Conservation (phyloP, 2,888 invertebrate species). For the Ditula angustiorana region DNA sequence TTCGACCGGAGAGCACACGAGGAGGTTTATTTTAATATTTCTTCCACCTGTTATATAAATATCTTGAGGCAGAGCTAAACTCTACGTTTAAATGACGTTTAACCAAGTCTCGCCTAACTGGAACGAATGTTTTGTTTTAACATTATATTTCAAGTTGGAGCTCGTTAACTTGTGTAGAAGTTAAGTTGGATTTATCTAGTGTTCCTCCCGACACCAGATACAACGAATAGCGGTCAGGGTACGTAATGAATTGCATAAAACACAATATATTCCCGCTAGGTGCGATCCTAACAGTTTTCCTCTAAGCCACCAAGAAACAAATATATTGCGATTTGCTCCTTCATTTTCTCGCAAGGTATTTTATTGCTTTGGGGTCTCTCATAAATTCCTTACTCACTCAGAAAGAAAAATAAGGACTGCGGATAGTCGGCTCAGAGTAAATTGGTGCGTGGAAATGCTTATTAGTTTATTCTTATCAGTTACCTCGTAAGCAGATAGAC, state of each 20-base stretch:
- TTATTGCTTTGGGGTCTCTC: slow-evolving; percentile 83
- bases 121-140: neutral
- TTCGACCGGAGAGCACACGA: neutral
- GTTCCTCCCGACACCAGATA: neutral
- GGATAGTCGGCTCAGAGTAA: slow-evolving; percentile 65
- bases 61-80: neutral
- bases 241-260: slow-evolving; percentile 59
- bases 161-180: neutral
- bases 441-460: slow-evolving; percentile 76
- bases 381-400: slow-evolving; percentile 83
- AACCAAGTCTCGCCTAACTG: no score
- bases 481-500: no score
- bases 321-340: slow-evolving; percentile 84
- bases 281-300: slow-evolving; percentile 74
- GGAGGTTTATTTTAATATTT: neutral
- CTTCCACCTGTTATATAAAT: neutral
- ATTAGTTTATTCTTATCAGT: slow-evolving; percentile 75
- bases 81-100: no score
- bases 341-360: slow-evolving; percentile 85
- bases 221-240: slow-evolving; percentile 27
- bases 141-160: neutral
- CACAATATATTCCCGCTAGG: slow-evolving; percentile 56
- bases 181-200: slow-evolving; percentile 12
- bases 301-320: slow-evolving; percentile 79
- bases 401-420: slow-evolving; percentile 79